Percentiles rank a stretch among this genome's conserved stretches.
Evolutionary conservation across 2,113 vertebrate genomes (phyloP).

Genomic region (Alosa alosa): DNA sequence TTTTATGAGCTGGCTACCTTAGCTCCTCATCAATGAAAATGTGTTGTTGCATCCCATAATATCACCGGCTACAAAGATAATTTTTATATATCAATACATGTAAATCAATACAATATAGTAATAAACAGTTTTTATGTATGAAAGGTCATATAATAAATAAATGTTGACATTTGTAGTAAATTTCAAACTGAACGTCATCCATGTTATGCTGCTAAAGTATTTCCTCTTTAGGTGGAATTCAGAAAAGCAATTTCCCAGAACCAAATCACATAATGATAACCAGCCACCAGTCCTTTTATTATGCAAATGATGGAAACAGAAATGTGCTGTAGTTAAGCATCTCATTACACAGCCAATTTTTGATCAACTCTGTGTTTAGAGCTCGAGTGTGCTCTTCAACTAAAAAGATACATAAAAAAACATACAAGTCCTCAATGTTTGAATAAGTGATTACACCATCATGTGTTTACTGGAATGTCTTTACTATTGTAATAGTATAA

Average conservation of each 20-base stretch:
- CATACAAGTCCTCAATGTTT: background rate
- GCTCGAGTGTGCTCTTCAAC: background rate
- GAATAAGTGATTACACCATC: background rate
- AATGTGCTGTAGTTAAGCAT: slow-evolving; percentile 1
- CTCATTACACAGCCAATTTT: background rate
- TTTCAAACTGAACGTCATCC: background rate
- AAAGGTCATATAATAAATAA: background rate
- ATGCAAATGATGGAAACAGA: background rate
- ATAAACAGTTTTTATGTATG: background rate
- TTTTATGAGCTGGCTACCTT: background rate
- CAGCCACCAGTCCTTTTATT: slow-evolving; percentile 8
- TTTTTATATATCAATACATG: background rate
- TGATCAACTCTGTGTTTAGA: background rate
- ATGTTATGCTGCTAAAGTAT: background rate
- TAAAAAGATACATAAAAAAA: background rate
- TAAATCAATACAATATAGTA: background rate
- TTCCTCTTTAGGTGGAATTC: background rate
- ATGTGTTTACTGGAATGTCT: background rate
- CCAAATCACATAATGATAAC: background rate
- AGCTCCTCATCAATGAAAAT: background rate
- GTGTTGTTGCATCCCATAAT: background rate
- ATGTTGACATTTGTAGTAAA: background rate
- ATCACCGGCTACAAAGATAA: background rate
- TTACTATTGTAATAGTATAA: background rate
- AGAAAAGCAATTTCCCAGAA: slow-evolving; percentile 7